Base-by-base conservation (phyloP, 2,797 vertebrate species). In the Helicolenus hilgendorfi region DNA sequence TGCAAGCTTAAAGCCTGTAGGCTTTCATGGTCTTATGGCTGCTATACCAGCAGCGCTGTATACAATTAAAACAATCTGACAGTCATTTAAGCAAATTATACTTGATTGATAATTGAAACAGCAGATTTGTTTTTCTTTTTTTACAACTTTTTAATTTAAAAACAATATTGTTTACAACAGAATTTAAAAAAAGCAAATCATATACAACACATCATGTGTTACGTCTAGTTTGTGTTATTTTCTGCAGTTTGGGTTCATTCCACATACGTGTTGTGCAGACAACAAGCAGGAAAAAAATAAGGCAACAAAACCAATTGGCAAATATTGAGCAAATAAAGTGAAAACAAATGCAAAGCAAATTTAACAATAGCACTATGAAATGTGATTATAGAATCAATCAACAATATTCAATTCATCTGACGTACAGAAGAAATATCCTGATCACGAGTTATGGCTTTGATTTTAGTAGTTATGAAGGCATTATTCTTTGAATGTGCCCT, bases 1-100 rank as follows among this genome's bases (percentile, higher is more conserved):
- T 84, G 56, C 72, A 77, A 77, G 68, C 72, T 84, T 85, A 62
- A 89, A 79, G 72, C 56, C 83, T 86, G 18, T 59, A 55, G 31
- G 33, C 67, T 68, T 77, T 85, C n/a, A 67, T 74, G 59, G 69
- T 82, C 67, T 60, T 29, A 55, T 73, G 41, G 74, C 58, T 55
- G 41, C 59, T 70, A 27, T 82, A 65, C 55, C 29, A 83, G 24
- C 26, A 33, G 15, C 55, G 31, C 45, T 79, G 64, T 55, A 26
- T 68, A 41, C 63, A 77, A 20, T 83, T 36, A 85, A 20, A 20
- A 49, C 45, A 49, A 27, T 68, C 22, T 59, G 64, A 63, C 55
- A 62, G 70, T 27, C 56, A 53, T 63, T 86, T 31, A 86, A 56
- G 20, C 26, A 73, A 22, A 56, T 53, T 60, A n/a, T 55, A 31